Conservation (phyloP, 2,113 vertebrate species). For the Pitta sordida region DNA sequence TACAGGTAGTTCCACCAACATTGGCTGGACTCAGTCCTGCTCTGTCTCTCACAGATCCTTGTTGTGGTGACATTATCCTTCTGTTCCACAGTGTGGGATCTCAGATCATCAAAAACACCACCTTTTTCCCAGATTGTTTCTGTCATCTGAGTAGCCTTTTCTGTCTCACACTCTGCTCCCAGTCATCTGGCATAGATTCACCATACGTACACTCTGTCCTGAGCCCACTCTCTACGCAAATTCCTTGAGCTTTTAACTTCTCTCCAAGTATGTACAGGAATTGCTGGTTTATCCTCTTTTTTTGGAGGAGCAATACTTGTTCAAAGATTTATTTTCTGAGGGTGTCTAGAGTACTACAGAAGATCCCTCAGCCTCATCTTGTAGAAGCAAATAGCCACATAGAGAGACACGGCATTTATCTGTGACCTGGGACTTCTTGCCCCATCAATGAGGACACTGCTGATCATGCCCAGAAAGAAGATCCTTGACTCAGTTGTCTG, state of each 20-base stretch:
- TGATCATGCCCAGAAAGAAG: not conserved
- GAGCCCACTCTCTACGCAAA: not conserved
- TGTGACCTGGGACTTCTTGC: not conserved
- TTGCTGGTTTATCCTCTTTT: not conserved
- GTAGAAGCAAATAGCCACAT: not conserved
- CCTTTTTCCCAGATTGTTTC: not conserved
- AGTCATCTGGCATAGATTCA: not conserved
- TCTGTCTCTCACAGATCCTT: not conserved
- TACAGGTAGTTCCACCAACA: not conserved
- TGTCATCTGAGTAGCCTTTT: not conserved
- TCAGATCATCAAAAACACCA: not conserved
- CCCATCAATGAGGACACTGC: not conserved
- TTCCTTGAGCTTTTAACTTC: not conserved
- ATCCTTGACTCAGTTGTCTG: not conserved
- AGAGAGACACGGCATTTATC: not conserved
- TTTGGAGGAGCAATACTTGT: not conserved
- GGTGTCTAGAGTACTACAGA: not conserved
- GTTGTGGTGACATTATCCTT: not conserved
- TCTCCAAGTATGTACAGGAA: not conserved
- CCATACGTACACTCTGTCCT: too few relatives aligned
- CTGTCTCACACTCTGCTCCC: rapidly evolving
- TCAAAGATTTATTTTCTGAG: not conserved
- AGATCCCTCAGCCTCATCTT: not conserved
- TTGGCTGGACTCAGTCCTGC: rapidly evolving
- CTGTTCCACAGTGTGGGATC: not conserved